Conservation (phyloP, 2,888 invertebrate genomes). For the Deilephila porcellus region DNA sequence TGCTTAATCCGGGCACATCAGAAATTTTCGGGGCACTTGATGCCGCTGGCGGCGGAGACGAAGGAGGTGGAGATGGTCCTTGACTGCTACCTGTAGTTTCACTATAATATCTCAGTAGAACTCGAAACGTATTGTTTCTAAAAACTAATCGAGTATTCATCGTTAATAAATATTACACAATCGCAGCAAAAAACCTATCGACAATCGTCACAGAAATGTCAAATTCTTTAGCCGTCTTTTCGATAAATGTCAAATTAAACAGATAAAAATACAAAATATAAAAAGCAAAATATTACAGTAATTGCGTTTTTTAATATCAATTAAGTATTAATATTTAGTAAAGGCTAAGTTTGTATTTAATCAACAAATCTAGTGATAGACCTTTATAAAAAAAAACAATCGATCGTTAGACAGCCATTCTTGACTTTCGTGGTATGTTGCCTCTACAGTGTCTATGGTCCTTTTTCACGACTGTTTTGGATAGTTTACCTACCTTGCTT, state of each 20-base stretch:
- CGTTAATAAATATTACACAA: slow-evolving; percentile 61
- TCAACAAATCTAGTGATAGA: neutral
- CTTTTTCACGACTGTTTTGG: slow-evolving; percentile 85
- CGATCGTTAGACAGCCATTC: slow-evolving; percentile 31
- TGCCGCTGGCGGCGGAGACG: slow-evolving; percentile 44
- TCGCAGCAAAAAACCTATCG: slow-evolving; percentile 30
- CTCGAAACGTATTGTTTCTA: slow-evolving; percentile 26
- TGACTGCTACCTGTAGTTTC: slow-evolving; percentile 38
- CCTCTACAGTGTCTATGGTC: slow-evolving; percentile 72
- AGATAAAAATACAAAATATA: slow-evolving; percentile 1
- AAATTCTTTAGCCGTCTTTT: neutral
- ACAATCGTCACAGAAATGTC: neutral
- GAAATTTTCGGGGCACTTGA: slow-evolving; percentile 43
- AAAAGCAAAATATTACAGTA: neutral
- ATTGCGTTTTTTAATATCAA: no score
- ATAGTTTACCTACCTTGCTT: slow-evolving; percentile 81
- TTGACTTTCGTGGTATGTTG: slow-evolving; percentile 48
- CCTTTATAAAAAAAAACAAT: neutral
- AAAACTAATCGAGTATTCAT: slow-evolving; percentile 32
- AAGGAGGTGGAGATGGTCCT: neutral
- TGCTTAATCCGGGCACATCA: slow-evolving; percentile 88
- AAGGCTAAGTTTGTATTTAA: neutral
- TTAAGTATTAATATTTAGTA: neutral
- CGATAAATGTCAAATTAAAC: slow-evolving; percentile 2
- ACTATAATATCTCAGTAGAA: slow-evolving; percentile 57